A percentile compares a stretch with the other conserved stretches of the same genome.
Evolutionary conservation across 1,140 invertebrate genomes (phyloP).

Genomic region (Bombus confusus): DNA sequence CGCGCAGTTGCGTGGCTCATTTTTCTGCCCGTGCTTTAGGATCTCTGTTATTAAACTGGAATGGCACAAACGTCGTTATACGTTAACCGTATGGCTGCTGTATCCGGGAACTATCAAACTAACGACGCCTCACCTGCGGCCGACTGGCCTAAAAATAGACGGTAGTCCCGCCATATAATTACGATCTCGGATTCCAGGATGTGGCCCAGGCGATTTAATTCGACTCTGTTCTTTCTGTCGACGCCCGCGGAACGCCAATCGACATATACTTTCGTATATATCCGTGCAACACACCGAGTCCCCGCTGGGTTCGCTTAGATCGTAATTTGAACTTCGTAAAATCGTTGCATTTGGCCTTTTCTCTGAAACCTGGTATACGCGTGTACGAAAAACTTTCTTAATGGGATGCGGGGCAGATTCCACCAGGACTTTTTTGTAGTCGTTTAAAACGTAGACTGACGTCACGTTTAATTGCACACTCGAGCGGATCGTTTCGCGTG

Average conservation of each 20-base stretch:
- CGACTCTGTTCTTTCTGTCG: constrained; percentile 14
- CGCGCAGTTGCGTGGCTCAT: constrained; percentile 27
- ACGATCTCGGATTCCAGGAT: constrained; percentile 33
- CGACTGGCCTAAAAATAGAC: constrained; percentile 43
- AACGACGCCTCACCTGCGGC: constrained; percentile 39
- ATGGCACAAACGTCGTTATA: constrained; percentile 42
- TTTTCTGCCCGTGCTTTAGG: background rate
- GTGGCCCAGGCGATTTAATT: constrained; percentile 40
- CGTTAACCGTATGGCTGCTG: constrained; percentile 46
- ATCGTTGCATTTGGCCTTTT: background rate
- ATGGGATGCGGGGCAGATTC: background rate
- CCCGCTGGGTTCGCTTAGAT: background rate
- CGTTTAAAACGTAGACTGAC: background rate
- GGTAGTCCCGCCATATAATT: constrained; percentile 47
- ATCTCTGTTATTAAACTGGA: constrained; percentile 47
- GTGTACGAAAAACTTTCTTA: constrained; percentile 6
- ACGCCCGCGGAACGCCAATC: constrained; percentile 10
- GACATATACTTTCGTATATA: background rate
- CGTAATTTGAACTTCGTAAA: constrained; percentile 26
- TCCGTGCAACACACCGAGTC: background rate
- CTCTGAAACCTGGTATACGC: background rate
- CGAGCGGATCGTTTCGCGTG: too few species aligned
- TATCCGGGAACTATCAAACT: constrained; percentile 54
- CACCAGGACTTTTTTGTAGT: background rate
- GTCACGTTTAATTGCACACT: constrained; percentile 16